Evolutionary conservation across 2,797 vertebrate species (phyloP), one percentile per base, ranked within the genome.

Genomic region (Hydrolagus colliei): DNA sequence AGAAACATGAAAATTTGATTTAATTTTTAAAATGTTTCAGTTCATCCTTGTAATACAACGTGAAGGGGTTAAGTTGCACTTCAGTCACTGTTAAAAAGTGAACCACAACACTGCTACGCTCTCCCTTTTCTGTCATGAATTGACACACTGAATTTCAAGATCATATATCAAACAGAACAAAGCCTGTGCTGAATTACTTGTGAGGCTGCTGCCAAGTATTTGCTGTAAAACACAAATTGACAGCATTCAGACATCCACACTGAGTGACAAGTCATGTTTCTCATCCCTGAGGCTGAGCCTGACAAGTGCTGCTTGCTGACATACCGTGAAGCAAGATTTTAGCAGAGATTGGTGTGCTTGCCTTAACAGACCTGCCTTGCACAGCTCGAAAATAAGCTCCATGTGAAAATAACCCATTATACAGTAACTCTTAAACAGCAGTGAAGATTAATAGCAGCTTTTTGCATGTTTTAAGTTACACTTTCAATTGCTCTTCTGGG

Each of bases 391-490:
- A 61, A 68, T 1, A 27, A 63, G 74, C 14, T 71, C 63, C 65
- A 82, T 68, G 65, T 84, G 32, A 71, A 84, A 9, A 10, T 71
- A 84, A 68, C 79, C 32, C 32, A 62, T 82, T 82, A 67, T 71
- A 41, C 9, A 52, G 65, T 84, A 41, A 52, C 89, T 89, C 86
- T 89, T 89, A 88, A 91, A 87, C 89, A 87, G 74, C 85, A 91
- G 86, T 89, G 87, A 90, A 88, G 88, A 89, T 91, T 88, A 90
- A 87, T 86, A 67, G 32, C 74, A 67, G 65, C 86, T 89, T 90
- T 91, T 88, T 88, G 80, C 86, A 90, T 86, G 88, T 89, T 86
- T 90, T 91, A 90, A 90, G 87, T 89, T 89, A 90, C 88, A 89
- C 79, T 89, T 87, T 91, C 87, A 88, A 90, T 72, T 77, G 72